phyloP scores from a whole-genome alignment of 2,797 vertebrate species.

The Chaunax sp. region DNA sequence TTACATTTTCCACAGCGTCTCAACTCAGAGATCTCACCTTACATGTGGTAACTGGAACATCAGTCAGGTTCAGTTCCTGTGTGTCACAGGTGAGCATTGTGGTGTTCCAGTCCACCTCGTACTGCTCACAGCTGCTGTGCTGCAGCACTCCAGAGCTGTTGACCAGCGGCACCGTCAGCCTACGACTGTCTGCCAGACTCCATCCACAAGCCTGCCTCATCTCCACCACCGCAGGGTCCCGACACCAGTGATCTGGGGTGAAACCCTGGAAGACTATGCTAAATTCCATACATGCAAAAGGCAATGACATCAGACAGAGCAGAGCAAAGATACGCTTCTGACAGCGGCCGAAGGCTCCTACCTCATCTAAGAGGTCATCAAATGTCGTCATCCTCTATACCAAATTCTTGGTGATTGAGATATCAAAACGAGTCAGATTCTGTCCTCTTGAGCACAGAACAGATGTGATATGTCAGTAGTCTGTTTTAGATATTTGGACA shows the following conservation, averaged over 20 bases:
- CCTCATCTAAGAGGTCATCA: conserved; percentile 51
- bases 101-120: conserved; percentile 85
- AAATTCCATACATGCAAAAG: conserved; percentile 84
- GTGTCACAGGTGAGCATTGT: conserved; percentile 78
- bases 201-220: conserved; percentile 86
- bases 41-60: conserved; percentile 1
- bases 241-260: conserved; percentile 90
- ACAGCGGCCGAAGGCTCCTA: conserved; percentile 31
- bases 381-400: conserved; percentile 7
- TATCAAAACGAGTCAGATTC: neutral
- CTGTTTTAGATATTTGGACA: neutral
- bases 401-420: neutral
- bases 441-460: no score
- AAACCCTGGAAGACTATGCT: conserved; percentile 93
- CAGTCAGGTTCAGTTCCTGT: conserved; percentile 58
- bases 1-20: no score
- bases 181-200: conserved; percentile 80
- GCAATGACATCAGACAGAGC: conserved; percentile 16
- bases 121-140: conserved; percentile 82
- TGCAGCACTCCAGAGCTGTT: conserved; percentile 57
- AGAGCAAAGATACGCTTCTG: conserved; percentile 32
- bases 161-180: conserved; percentile 76
- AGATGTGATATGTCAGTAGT: neutral
- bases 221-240: conserved; percentile 79
- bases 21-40: conserved; percentile 20